Conservation (phyloP, 2,797 vertebrate species). For the Squalus acanthias region DNA sequence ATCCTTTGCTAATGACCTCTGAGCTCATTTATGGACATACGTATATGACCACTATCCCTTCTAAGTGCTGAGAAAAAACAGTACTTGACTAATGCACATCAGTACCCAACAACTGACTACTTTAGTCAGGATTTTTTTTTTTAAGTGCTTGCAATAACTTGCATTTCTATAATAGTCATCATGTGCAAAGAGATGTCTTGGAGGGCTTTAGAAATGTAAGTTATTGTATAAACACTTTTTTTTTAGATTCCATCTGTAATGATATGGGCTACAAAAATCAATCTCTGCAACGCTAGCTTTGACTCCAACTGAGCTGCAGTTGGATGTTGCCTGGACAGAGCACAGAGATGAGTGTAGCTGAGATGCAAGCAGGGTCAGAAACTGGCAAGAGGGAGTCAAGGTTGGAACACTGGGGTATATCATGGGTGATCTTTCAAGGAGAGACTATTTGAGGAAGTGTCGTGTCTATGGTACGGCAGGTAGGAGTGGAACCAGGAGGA, state of each 20-base stretch:
- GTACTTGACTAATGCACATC: no score
- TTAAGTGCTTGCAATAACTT: not conserved
- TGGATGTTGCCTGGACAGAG: no score
- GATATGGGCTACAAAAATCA: not conserved
- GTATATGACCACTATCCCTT: not conserved
- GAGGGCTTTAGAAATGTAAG: not conserved
- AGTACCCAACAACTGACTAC: no score
- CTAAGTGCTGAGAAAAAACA: not conserved
- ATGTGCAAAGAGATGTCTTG: not conserved
- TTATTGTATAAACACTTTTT: not conserved
- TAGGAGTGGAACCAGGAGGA: not conserved
- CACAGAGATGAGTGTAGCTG: no score
- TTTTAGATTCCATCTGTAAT: not conserved
- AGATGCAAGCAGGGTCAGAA: not conserved
- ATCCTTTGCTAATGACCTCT: conserved; percentile 41
- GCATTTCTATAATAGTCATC: not conserved
- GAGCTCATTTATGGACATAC: conserved; percentile 39
- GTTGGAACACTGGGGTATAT: not conserved
- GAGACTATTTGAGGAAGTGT: not conserved
- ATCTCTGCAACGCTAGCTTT: not conserved
- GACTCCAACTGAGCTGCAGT: not conserved
- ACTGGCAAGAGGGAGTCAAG: not conserved
- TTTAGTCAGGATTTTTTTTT: not conserved
- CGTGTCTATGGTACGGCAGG: not conserved
- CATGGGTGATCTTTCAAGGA: not conserved